Evolutionary conservation across 2,113 vertebrate genomes (phyloP).

Genomic region (Eurystomus gularis): DNA sequence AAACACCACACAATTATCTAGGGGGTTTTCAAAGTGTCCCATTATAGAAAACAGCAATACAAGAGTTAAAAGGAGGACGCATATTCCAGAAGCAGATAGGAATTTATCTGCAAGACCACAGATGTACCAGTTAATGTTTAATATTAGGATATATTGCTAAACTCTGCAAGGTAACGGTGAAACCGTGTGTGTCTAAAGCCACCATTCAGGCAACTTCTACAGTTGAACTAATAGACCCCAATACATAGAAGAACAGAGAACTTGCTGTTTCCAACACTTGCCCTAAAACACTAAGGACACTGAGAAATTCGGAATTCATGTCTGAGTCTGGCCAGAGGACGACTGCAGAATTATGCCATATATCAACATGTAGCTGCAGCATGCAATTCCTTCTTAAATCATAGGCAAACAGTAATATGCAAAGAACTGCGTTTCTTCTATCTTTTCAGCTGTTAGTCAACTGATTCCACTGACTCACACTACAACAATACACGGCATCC

Average conservation of each 20-base stretch:
- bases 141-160: neutral
- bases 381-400: neutral
- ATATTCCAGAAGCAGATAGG: neutral
- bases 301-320: neutral
- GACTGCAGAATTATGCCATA: neutral
- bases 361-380: neutral
- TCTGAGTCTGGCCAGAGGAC: neutral
- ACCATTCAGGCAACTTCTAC: neutral
- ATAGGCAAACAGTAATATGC: neutral
- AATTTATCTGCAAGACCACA: neutral
- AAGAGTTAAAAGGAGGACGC: neutral
- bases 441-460: neutral
- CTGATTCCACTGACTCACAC: neutral
- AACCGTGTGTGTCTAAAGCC: neutral
- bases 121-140: neutral
- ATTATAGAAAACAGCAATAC: neutral
- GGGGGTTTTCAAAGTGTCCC: neutral
- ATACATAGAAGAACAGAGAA: neutral
- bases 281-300: neutral
- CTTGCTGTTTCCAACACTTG: neutral
- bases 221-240: neutral
- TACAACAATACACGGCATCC: neutral
- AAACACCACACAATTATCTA: neutral
- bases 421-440: neutral
- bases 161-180: neutral